These are phyloP conservation scores for Panzeria rudis DNA, from an alignment of 2,888 invertebrate genomes.

Conservation along the genomic window DNA sequence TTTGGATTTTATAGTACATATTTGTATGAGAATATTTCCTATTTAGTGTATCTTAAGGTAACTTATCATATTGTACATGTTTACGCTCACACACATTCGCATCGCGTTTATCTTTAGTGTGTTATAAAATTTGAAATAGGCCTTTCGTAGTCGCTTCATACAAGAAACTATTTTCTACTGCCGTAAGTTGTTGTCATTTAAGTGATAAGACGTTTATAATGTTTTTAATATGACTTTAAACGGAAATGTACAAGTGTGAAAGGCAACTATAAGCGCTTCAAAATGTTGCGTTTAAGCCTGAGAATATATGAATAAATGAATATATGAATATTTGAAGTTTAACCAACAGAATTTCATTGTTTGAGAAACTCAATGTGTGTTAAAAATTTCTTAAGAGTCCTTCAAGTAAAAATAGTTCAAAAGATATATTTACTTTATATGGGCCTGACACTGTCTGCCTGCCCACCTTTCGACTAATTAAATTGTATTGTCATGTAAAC, in stretches of 20 bases:
- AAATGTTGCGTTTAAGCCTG: not conserved
- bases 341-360: too few species aligned
- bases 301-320: too few species aligned
- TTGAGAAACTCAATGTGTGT: too few species aligned
- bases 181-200: constrained; percentile 7
- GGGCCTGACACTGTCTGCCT: too few species aligned
- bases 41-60: constrained; percentile 16
- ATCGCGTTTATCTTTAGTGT: not conserved
- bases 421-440: too few species aligned
- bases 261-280: not conserved
- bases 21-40: constrained; percentile 26
- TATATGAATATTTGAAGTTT: too few species aligned
- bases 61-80: not conserved
- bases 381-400: too few species aligned
- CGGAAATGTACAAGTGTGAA: not conserved
- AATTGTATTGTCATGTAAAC: too few species aligned
- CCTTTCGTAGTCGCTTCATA: not conserved
- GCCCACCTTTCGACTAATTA: too few species aligned
- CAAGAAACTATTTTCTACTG: not conserved
- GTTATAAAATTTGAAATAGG: constrained; percentile 29
- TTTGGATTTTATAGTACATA: constrained; percentile 39
- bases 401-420: too few species aligned
- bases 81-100: not conserved
- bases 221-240: constrained; percentile 19
- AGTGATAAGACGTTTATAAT: constrained; percentile 13